Percentiles rank a stretch among this genome's conserved stretches.
phyloP scores from a whole-genome alignment of 2,888 invertebrate genomes.

The Plebejus anna region DNA sequence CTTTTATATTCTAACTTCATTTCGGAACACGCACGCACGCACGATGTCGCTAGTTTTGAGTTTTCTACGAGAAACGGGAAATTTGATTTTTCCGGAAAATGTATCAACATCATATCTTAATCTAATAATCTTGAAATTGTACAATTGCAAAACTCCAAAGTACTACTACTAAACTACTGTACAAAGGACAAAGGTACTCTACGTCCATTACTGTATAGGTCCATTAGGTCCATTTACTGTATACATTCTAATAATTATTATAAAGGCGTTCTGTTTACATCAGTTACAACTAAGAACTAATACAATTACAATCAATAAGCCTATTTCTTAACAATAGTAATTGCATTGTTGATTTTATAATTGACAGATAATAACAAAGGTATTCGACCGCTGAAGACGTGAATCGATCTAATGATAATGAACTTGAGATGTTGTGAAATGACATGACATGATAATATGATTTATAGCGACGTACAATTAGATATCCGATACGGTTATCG shows the following conservation, averaged over 20 bases:
- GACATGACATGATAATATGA: slow-evolving; percentile 5
- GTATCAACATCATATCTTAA: too few species aligned
- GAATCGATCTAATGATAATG: slow-evolving; percentile 16
- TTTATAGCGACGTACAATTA: background rate
- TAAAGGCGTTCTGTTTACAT: background rate
- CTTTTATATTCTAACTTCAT: background rate
- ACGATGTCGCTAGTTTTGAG: too few species aligned
- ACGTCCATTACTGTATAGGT: too few species aligned
- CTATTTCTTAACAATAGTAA: slow-evolving; percentile 21
- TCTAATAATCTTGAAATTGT: too few species aligned
- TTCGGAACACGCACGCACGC: background rate
- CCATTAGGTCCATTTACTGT: too few species aligned
- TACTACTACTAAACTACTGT: too few species aligned
- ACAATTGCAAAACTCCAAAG: too few species aligned
- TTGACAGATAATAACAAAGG: slow-evolving; percentile 12
- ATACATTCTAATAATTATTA: too few species aligned
- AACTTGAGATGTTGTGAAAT: slow-evolving; percentile 2
- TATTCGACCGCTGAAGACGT: slow-evolving; percentile 1
- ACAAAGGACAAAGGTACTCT: too few species aligned
- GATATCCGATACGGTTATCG: background rate
- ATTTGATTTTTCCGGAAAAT: too few species aligned
- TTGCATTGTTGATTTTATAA: slow-evolving; percentile 8
- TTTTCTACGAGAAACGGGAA: too few species aligned
- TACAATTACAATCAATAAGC: background rate
- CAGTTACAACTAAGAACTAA: background rate